Conservation (phyloP, 1,140 invertebrate genomes). For the Cydia splendana region DNA sequence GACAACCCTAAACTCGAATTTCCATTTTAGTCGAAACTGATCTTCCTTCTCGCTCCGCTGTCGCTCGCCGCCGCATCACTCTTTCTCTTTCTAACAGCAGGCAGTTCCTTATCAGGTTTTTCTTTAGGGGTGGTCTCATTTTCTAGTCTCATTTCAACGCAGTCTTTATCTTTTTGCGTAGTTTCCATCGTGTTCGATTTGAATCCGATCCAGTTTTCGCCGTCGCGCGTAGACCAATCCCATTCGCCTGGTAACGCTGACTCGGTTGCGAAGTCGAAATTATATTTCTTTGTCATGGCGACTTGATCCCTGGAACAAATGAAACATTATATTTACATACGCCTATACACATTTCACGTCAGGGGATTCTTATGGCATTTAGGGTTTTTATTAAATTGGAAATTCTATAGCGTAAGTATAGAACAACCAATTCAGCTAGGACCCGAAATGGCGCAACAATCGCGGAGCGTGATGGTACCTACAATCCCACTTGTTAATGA, state of each 20-base stretch:
- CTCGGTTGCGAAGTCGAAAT: slow-evolving; percentile 64
- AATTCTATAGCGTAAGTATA: too few species aligned
- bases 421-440: too few species aligned
- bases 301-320: slow-evolving; percentile 38
- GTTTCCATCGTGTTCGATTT: neutral
- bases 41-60: slow-evolving; percentile 48
- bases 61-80: slow-evolving; percentile 39
- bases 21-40: slow-evolving; percentile 47
- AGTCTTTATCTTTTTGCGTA: neutral
- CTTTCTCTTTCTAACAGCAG: slow-evolving; percentile 50
- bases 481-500: too few species aligned
- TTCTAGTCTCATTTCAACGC: slow-evolving; percentile 25
- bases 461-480: too few species aligned
- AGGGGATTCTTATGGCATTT: too few species aligned
- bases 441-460: too few species aligned
- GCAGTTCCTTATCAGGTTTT: slow-evolving; percentile 40
- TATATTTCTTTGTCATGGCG: slow-evolving; percentile 54
- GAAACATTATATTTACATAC: neutral
- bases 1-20: neutral
- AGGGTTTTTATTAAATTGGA: too few species aligned
- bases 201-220: slow-evolving; percentile 45
- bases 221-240: slow-evolving; percentile 46
- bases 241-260: slow-evolving; percentile 50
- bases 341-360: neutral
- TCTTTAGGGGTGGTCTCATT: slow-evolving; percentile 55